These are phyloP conservation scores for Anthoscopus minutus DNA, from an alignment of 2,113 vertebrate species.

Conservation along the genomic window DNA sequence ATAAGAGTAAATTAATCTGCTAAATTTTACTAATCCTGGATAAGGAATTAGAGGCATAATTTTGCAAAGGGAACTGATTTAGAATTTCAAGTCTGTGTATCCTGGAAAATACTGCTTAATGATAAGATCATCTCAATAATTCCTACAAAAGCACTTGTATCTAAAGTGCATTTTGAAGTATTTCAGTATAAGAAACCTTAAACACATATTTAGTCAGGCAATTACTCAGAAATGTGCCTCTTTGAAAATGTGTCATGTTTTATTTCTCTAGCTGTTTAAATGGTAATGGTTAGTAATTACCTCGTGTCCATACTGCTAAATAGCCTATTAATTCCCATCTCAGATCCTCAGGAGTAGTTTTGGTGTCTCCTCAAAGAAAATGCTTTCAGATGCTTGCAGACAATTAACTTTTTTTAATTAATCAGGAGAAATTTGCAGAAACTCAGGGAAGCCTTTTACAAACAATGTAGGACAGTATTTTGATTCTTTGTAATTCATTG, in stretches of 20 bases:
- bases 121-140: neutral
- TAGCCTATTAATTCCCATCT: neutral
- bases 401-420: neutral
- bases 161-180: neutral
- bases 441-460: neutral
- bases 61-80: neutral
- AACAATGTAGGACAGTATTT: neutral
- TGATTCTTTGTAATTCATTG: neutral
- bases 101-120: neutral
- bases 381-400: neutral
- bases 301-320: fast-evolving
- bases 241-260: neutral
- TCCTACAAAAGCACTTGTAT: neutral
- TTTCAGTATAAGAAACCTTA: neutral
- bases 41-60: neutral
- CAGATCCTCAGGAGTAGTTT: neutral
- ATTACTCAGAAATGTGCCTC: neutral
- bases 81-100: neutral
- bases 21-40: neutral
- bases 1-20: neutral
- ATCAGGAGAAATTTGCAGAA: neutral
- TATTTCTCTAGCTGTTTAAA: neutral
- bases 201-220: neutral
- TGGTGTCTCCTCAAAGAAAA: neutral
- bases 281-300: neutral